These are phyloP conservation scores for Lutjanus campechanus DNA, from an alignment of 2,797 vertebrate species.

Conservation along the genomic window DNA sequence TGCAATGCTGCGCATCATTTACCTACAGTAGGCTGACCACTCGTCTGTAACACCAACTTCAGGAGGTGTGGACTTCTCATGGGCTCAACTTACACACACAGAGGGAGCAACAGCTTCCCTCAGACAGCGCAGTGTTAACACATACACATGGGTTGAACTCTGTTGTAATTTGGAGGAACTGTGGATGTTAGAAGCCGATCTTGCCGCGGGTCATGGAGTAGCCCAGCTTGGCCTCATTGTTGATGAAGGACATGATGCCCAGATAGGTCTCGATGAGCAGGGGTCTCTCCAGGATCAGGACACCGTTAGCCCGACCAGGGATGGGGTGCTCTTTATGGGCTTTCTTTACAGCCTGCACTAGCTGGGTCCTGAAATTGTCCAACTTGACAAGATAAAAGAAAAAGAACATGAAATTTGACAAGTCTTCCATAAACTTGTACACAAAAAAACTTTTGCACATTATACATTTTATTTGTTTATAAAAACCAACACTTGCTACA, in stretches of 20 bases:
- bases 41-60: slow-evolving; percentile 42
- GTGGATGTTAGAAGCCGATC: slow-evolving; percentile 91
- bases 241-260: slow-evolving; percentile 97
- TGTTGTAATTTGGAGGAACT: slow-evolving; percentile 5
- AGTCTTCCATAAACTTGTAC: no score
- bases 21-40: slow-evolving; percentile 35
- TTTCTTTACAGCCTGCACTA: slow-evolving; percentile 95
- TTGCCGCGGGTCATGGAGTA: slow-evolving; percentile 97
- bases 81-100: slow-evolving; percentile 49
- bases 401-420: neutral
- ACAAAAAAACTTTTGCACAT: neutral
- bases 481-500: neutral
- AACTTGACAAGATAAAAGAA: slow-evolving; percentile 79
- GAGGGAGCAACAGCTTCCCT: slow-evolving; percentile 38
- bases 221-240: slow-evolving; percentile 97
- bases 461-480: neutral
- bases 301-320: slow-evolving; percentile 86
- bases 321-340: slow-evolving; percentile 91
- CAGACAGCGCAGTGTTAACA: slow-evolving; percentile 49
- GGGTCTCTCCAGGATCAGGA: slow-evolving; percentile 93
- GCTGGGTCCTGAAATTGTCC: slow-evolving; percentile 92
- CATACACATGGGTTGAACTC: slow-evolving; percentile 46
- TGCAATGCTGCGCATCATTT: slow-evolving; percentile 52
- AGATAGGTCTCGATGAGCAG: slow-evolving; percentile 97
- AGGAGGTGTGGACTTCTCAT: slow-evolving; percentile 34